A percentile compares a stretch with the other conserved stretches of the same genome.
phyloP scores from a whole-genome alignment of 2,888 invertebrate species.

The Lasioglossum calceatum region DNA sequence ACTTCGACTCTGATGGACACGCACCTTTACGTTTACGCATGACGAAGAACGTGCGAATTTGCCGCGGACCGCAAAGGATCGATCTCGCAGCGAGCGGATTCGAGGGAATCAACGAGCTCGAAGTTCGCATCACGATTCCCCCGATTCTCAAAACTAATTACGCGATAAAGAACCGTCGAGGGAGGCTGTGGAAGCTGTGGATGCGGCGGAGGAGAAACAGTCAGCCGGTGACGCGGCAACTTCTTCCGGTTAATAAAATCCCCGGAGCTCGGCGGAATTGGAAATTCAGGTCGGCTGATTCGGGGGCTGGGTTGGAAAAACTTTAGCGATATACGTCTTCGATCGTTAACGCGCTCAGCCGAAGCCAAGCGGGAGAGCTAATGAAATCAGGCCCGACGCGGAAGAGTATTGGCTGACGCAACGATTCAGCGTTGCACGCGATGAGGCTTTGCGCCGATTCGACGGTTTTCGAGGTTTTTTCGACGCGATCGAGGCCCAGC shows the following conservation, averaged over 20 bases:
- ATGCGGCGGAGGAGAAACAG: slow-evolving; percentile 1
- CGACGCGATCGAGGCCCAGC: neutral
- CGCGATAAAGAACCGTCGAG: neutral
- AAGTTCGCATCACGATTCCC: neutral
- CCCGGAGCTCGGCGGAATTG: neutral
- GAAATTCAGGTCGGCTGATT: slow-evolving; percentile 15
- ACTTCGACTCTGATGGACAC: too few relatives aligned
- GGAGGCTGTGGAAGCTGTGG: neutral
- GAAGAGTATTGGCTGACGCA: neutral
- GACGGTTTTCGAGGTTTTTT: neutral
- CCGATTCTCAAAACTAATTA: slow-evolving; percentile 22
- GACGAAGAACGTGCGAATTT: too few relatives aligned
- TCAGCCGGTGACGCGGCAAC: slow-evolving; percentile 6
- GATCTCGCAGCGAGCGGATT: slow-evolving; percentile 23
- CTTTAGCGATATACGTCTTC: slow-evolving; percentile 15
- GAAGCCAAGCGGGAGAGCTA: neutral
- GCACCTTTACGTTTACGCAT: too few relatives aligned
- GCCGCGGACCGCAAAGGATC: neutral
- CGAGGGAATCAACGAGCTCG: neutral
- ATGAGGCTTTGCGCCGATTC: neutral
- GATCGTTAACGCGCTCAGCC: slow-evolving; percentile 11
- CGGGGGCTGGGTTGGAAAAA: slow-evolving; percentile 19
- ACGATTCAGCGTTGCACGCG: neutral
- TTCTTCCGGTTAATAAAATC: slow-evolving; percentile 23
- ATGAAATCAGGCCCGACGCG: neutral